These are phyloP conservation scores for Gryon sp. DNA, from an alignment of 1,140 invertebrate species.

Conservation along the genomic window DNA sequence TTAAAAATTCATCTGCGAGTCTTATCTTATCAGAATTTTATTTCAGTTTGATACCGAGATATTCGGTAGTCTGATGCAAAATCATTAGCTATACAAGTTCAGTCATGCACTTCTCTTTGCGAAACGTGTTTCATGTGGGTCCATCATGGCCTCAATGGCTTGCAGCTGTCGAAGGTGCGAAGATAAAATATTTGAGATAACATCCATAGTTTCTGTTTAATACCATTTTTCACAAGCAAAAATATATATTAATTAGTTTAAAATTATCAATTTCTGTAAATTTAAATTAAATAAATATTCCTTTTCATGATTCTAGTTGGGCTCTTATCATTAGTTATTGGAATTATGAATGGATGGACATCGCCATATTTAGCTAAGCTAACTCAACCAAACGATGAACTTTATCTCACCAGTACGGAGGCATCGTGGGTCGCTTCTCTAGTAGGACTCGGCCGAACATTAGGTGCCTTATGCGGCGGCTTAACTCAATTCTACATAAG, in stretches of 20 bases:
- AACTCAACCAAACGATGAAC: slow-evolving; percentile 76
- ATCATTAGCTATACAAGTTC: slow-evolving; percentile 7
- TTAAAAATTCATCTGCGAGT: slow-evolving; percentile 2
- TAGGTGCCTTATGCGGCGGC: slow-evolving; percentile 74
- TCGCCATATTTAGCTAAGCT: slow-evolving; percentile 82
- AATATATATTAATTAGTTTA: too few relatives aligned
- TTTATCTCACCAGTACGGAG: slow-evolving; percentile 81
- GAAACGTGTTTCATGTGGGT: slow-evolving; percentile 23
- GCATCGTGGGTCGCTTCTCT: slow-evolving; percentile 84
- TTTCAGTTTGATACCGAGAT: slow-evolving; percentile 1
- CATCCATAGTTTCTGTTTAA: too few relatives aligned
- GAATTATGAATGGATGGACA: slow-evolving; percentile 79
- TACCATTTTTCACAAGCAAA: too few relatives aligned
- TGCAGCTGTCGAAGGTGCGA: slow-evolving; percentile 30
- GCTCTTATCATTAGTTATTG: slow-evolving; percentile 69
- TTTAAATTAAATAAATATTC: too few relatives aligned
- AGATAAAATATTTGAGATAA: too few relatives aligned
- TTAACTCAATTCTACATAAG: slow-evolving; percentile 81
- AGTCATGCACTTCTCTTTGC: slow-evolving; percentile 24
- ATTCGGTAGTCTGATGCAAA: slow-evolving; percentile 30
- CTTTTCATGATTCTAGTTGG: slow-evolving; percentile 73
- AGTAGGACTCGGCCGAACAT: slow-evolving; percentile 79
- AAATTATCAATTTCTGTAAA: too few relatives aligned
- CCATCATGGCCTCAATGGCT: slow-evolving; percentile 49
- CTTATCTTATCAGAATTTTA: slow-evolving; percentile 50